Evolutionary conservation across 2,113 vertebrate genomes (phyloP), one percentile per base, ranked within the genome.

Genomic region (Nothobranchius furzeri): DNA sequence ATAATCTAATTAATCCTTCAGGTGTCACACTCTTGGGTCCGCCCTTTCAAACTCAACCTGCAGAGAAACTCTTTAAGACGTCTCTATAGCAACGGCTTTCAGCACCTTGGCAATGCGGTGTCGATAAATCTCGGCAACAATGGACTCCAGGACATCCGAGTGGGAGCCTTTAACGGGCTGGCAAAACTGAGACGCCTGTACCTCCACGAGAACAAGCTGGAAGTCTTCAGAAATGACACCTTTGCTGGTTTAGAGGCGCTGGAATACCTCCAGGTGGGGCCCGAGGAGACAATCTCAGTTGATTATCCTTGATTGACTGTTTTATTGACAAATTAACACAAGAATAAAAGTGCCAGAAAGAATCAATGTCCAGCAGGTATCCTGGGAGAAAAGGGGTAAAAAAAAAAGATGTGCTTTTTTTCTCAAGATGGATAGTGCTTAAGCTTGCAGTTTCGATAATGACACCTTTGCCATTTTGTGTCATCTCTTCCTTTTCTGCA

Each of bases 121-220:
- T 96, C 96, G 68, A 95, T 99, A 90, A 99, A 99, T 94, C 94
- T 99, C 77, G 97, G 97, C 79, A 99, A 98, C 95, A 99, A 98
- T 73, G 96, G 95, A 57, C 92, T 99, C 90, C 98, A 99, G 92
- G 97, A 98, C 94, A 98, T 99, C 88, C 95, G 96, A 87, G 94
- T 95, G 0, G 98, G 98, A 80, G 95, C 98, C 61, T 98, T 99
- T 88, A 92, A 97, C 0, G 96, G 97, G 69, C 90, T 99, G 79
- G 94, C 95, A 77, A 94, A 95, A 72, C 92, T 99, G 67, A 95
- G 95, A 84, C 95, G 97, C 74, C 92, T 99, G 48, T 99, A 99
- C 88, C 94, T 99, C 62, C 96, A 99, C 1, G 97, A 99, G 85
- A 99, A 99, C 90, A 99, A 99, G 88, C 90, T 99, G 83, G 96